A percentile compares a stretch with the other conserved stretches of the same genome.
phyloP scores from a whole-genome alignment of 2,113 vertebrate species.

The Pluvialis apricaria region DNA sequence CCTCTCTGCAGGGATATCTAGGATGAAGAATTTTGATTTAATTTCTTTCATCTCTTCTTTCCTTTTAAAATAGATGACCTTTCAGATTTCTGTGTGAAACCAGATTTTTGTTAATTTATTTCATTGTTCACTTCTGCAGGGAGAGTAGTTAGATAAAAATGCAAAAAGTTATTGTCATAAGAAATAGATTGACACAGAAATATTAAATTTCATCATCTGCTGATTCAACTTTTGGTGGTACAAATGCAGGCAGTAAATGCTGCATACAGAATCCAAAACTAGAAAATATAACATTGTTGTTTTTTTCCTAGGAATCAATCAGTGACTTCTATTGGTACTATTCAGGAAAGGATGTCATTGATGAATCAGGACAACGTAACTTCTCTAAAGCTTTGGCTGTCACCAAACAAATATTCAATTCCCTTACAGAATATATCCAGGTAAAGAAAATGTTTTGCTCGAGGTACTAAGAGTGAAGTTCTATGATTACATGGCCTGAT shows the following conservation, averaged over 20 bases:
- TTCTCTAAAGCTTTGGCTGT: conserved; percentile 96
- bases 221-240: not conserved
- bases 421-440: conserved; percentile 98
- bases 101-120: not conserved
- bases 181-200: not conserved
- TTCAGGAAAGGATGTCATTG: conserved; percentile 95
- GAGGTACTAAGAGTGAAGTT: not conserved
- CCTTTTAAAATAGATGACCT: not conserved
- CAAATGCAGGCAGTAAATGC: not conserved
- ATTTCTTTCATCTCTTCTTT: not conserved
- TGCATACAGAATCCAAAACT: not conserved
- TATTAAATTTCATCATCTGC: not conserved
- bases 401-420: conserved; percentile 98
- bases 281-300: not conserved
- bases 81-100: not conserved
- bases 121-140: not conserved
- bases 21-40: not conserved
- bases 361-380: conserved; percentile 94
- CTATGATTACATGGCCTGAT: not conserved
- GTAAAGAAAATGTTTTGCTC: conserved; percentile 65
- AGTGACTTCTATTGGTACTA: conserved; percentile 99
- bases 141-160: not conserved
- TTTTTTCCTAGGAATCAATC: conserved; percentile 89
- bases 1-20: not conserved
- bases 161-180: not conserved